Percentiles rank a stretch among this genome's conserved stretches.
These are phyloP conservation scores for Pocillopora damicornis DNA, from an alignment of 64 coral and sea anemone genomes.

Conservation along the genomic window DNA sequence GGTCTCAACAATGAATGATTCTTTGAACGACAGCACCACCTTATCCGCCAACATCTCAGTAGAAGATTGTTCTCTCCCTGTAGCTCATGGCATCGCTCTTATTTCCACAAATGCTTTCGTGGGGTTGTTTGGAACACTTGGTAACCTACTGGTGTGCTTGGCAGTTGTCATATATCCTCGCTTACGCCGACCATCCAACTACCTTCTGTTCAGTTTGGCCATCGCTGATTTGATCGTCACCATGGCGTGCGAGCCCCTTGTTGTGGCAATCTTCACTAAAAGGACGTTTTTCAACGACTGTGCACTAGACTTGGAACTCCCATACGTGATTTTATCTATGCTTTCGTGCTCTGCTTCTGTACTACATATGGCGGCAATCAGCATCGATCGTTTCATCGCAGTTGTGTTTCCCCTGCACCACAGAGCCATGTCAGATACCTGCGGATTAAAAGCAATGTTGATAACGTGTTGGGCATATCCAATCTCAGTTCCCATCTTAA, in stretches of 20 bases:
- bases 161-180: constrained; percentile 1
- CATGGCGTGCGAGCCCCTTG: constrained; percentile 9
- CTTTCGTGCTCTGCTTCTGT: neutral
- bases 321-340: neutral
- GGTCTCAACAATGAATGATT: neutral
- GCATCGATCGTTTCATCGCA: neutral
- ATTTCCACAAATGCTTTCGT: neutral
- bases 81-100: constrained; percentile 3
- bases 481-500: neutral
- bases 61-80: neutral
- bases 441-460: neutral
- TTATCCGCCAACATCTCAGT: neutral
- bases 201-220: neutral
- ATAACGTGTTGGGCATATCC: neutral
- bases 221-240: constrained; percentile 17
- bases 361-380: neutral
- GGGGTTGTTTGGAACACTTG: neutral
- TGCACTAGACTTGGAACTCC: neutral
- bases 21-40: neutral
- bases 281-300: neutral
- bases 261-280: neutral
- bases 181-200: neutral
- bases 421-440: neutral
- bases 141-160: neutral
- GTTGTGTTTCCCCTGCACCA: constrained; percentile 2